These are phyloP conservation scores for Cyphomyrus discorhynchus DNA, from an alignment of 2,113 vertebrate species.

Conservation along the genomic window DNA sequence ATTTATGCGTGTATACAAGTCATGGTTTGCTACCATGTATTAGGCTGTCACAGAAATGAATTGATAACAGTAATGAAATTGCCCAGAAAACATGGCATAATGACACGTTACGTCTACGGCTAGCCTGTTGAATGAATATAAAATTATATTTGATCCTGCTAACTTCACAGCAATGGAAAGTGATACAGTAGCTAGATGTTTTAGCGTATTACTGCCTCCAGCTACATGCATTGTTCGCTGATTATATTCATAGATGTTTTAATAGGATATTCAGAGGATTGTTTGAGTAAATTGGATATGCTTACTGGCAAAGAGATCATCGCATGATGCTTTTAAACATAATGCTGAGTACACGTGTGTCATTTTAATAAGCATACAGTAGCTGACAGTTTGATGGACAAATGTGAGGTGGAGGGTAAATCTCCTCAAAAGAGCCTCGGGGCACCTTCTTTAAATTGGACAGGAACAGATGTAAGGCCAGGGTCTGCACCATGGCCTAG, in stretches of 20 bases:
- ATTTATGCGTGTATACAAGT: conserved; percentile 6
- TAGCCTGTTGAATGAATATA: not conserved
- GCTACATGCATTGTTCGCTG: not conserved
- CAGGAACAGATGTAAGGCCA: not conserved
- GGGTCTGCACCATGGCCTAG: not conserved
- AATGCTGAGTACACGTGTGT: not conserved
- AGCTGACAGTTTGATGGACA: conserved; percentile 5
- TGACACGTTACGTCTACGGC: not conserved
- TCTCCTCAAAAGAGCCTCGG: not conserved
- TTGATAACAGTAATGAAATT: conserved; percentile 8
- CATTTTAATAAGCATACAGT: not conserved
- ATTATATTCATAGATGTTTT: not conserved
- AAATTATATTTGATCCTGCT: not conserved
- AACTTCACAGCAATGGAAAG: not conserved
- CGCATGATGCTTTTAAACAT: not conserved
- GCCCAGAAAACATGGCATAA: conserved; percentile 2
- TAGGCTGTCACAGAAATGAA: not conserved
- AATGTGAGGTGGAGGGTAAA: not conserved
- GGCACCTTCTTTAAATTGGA: not conserved
- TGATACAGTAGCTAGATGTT: not conserved
- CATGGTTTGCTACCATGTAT: not conserved
- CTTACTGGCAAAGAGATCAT: not conserved
- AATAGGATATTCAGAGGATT: not conserved
- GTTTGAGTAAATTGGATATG: not conserved
- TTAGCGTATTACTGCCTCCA: not conserved